Base-by-base conservation (phyloP, 1,140 invertebrate genomes). In the Globodera rostochiensis region DNA sequence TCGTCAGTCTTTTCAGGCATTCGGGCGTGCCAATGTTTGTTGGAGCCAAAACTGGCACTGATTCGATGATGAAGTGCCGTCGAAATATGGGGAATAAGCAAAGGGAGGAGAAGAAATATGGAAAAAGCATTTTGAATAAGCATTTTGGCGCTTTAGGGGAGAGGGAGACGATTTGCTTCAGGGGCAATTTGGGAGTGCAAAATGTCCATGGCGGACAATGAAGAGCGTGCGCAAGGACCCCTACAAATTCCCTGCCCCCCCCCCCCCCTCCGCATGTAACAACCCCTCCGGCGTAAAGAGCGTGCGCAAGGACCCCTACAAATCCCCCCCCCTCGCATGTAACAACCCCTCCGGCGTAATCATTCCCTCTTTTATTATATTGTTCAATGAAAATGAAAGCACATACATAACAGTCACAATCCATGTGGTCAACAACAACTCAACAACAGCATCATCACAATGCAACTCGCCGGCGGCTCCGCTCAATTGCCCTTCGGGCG, bases 371-470 rank as follows among this genome's bases (percentile, higher is more conserved):
- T 25, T 45, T 7, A 71, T 15, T 71, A 71, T 47, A 47, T 19
- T 25, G n/a, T 71, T 45, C 36, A 3, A 45, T 19, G 5, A 64
- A 19, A 64, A 11, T 19, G 15, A 6, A 64, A 21, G 36, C 36
- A 64, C 19, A 19, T 53, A 13, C 7, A 53, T 9, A 53, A 53
- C 11, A 13, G 50, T 53, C 50, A 50, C 6, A 53, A 13, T 53
- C 50, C 50, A 53, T 53, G 50, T 53, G 50, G 50, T 7, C 57
- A 77, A 64, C 66, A 77, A 66, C 57, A 77, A 50, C 21, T 36
- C 57, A 15, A 19, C 57, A 64, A 64, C 57, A 15, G 53, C 53
- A 53, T 53, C 53, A 53, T 7, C 53, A 15, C 2, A 64, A 19
- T 64, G 13, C 6, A 6, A 11, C 13, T 19, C 19, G 11, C 3